Evolutionary conservation across 35 echinoderm and acorn worm species (phyloP).

Genomic region (Eucidaris tribuloides): DNA sequence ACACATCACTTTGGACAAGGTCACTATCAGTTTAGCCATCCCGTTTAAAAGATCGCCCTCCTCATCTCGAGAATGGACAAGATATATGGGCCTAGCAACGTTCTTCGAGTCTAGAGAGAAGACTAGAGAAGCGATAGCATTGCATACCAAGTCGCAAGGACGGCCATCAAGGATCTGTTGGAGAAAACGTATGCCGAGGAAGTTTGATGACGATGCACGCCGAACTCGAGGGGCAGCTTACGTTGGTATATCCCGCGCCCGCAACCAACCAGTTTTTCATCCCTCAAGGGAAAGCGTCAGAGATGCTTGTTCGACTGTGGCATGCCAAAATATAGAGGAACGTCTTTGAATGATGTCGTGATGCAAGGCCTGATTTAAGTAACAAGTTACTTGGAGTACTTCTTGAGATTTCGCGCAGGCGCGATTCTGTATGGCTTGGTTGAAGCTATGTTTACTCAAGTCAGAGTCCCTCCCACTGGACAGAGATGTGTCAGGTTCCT

Average conservation of each 20-base stretch:
- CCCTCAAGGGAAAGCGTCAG: slow-evolving; percentile 29
- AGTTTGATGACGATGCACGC: background rate
- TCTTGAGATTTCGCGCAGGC: slow-evolving; percentile 1
- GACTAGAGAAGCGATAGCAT: slow-evolving; percentile 22
- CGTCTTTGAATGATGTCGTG: background rate
- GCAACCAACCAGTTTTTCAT: slow-evolving; percentile 40
- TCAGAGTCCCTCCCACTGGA: background rate
- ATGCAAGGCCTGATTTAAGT: slow-evolving; percentile 31
- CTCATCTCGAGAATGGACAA: slow-evolving; percentile 23
- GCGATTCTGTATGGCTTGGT: background rate
- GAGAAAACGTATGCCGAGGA: slow-evolving; percentile 5
- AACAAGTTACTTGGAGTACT: slow-evolving; percentile 42
- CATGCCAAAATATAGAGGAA: background rate
- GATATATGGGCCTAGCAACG: slow-evolving; percentile 32
- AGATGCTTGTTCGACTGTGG: slow-evolving; percentile 12
- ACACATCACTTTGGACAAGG: slow-evolving; percentile 14
- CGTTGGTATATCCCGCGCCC: slow-evolving; percentile 55
- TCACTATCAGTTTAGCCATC: slow-evolving; percentile 52
- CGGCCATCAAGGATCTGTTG: slow-evolving; percentile 1
- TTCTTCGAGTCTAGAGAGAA: slow-evolving; percentile 1
- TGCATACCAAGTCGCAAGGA: background rate
- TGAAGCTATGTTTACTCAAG: slow-evolving; percentile 30
- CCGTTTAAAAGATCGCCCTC: slow-evolving; percentile 19
- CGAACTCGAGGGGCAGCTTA: background rate
- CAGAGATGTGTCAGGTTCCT: slow-evolving; percentile 13